A percentile compares a stretch with the other conserved stretches of the same genome.
Conservation (phyloP, 2,888 invertebrate species). For the Chironomus riparius region DNA sequence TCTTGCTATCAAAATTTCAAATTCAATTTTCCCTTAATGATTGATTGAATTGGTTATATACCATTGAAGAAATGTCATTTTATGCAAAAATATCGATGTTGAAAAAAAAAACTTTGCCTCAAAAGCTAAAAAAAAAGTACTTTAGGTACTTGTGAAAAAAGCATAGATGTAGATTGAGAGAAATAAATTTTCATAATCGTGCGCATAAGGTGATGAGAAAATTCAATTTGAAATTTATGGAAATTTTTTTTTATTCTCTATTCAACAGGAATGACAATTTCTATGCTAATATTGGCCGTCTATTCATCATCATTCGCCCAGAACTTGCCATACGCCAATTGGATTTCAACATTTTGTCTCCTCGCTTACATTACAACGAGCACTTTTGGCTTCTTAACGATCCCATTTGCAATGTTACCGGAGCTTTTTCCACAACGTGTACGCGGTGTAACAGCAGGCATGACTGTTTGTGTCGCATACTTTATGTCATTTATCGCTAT, state of each 20-base stretch:
- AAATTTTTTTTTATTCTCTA: not conserved
- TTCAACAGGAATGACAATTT: conserved; percentile 18
- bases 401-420: conserved; percentile 59
- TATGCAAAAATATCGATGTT: not conserved
- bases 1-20: too few relatives aligned
- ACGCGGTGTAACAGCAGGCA: conserved; percentile 51
- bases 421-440: conserved; percentile 51
- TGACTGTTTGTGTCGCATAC: conserved; percentile 50
- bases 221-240: conserved; percentile 18
- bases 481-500: conserved; percentile 51
- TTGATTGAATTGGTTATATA: not conserved
- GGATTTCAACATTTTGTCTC: conserved; percentile 46
- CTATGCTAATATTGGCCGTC: conserved; percentile 9
- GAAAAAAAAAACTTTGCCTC: not conserved
- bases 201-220: conserved; percentile 8
- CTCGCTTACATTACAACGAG: conserved; percentile 50
- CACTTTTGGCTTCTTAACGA: conserved; percentile 50
- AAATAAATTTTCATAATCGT: not conserved
- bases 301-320: conserved; percentile 3
- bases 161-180: not conserved
- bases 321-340: conserved; percentile 41
- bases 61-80: not conserved
- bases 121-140: not conserved
- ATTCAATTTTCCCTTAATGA: not conserved
- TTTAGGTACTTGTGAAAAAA: not conserved